Base-by-base conservation (phyloP, 2,888 invertebrate species). In the Ommatoiulus sabulosus region DNA sequence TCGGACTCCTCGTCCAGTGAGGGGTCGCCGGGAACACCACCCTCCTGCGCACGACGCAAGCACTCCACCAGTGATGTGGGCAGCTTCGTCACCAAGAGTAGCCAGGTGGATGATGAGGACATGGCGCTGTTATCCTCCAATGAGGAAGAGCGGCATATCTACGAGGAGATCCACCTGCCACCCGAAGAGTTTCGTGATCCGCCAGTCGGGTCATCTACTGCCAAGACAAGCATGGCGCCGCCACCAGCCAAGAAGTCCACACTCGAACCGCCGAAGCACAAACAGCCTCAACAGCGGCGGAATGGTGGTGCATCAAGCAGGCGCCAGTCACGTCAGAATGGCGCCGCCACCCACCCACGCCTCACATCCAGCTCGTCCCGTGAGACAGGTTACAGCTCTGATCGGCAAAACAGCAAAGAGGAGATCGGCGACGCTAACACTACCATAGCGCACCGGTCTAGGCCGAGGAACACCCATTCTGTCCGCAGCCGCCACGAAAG, bases 161-260 rank as follows among this genome's bases (percentile, higher is more conserved):
- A 91, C 80, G 90, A 90, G 87, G 94, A 96, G 91, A 91, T 96
- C 0, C 93, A 94, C 46, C 92, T 96, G 89, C 97, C 97, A 0
- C 97, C 97, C 1, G 96, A 96, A 91, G 96, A 97, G 93, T 97
- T 97, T 91, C 95, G 96, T 92, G 97, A 97, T 91, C 92, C 95
- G 0, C 94, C 90, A 6, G 20, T 24, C 15, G 17, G 43, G 10
- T 12, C 24, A 15, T 24, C 44, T 44, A 46, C 24, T 5, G 6
- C 46, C 17, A 84, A 85, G 48, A 3, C 80, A 10, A n/a, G 2
- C n/a, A 10, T 20, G 0, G 46, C 8, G 20, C 46, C 15, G 46
- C 6, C 46, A 15, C 57, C 52, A 35, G 4, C 20, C 43, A 87
- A 44, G 43, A 52, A 44, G 7, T 87, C 87, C 17, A 44, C 84